Base-by-base conservation (phyloP, 2,888 invertebrate species). In the Mythimna albipuncta region DNA sequence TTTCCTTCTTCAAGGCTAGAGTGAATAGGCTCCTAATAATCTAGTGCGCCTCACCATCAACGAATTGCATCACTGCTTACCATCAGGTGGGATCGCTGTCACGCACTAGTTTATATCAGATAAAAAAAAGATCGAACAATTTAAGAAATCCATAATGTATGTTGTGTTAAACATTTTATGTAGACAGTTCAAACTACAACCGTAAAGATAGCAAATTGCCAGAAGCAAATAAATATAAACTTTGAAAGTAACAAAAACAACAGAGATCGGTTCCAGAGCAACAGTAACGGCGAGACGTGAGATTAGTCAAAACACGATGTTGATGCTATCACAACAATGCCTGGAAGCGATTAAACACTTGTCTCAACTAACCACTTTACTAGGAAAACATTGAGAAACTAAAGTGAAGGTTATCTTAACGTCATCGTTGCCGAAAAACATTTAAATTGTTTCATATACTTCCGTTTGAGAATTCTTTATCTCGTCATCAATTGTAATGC, bases 261-360 rank as follows among this genome's bases (percentile, higher is more conserved):
- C 52, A 67, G 26, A 16, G 57, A 35, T n/a, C 4, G 10, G 47
- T 63, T 59, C 61, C 55, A 11, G 16, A 62, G 58, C n/a, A 59
- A 52, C 35, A 35, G 26, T 66, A 73, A 71, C 72, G 67, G 62
- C 69, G 67, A 86, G 59, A 77, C 83, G 77, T 82, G 75, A 80
- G 78, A 77, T 79, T 81, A 82, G 72, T 72, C 72, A 76, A 75
- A 85, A 86, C 85, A 77, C 63, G 64, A 59, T 55, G 58, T 72
- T 61, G 74, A 83, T 84, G 50, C 66, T 78, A 86, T 83, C 86
- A 77, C 76, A 84, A 79, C 74, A 87, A 70, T 77, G 65, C 70
- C 69, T 79, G 75, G 71, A 75, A 83, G 63, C 64, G 44, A 70
- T 78, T 69, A 65, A 79, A 78, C 72, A 85, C 74, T 72, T 79